phyloP scores from a whole-genome alignment of 2,888 invertebrate genomes.

The Cheilosia impressa region DNA sequence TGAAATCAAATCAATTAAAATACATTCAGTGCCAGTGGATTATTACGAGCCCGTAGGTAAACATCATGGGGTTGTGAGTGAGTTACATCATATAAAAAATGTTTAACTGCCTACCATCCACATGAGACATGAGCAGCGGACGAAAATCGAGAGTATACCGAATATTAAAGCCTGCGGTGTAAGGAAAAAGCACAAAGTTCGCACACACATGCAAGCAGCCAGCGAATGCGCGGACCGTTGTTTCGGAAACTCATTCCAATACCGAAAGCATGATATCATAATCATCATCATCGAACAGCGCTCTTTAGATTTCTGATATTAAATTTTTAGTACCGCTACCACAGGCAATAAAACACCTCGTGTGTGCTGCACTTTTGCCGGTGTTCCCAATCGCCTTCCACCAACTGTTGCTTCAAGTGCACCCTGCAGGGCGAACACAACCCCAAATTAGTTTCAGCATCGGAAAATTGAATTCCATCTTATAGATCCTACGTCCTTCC shows the following conservation, averaged over 20 bases:
- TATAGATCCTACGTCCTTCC: slow-evolving; percentile 1
- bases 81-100: neutral
- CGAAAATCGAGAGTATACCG: slow-evolving; percentile 3
- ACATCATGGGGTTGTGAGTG: neutral
- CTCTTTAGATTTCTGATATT: slow-evolving; percentile 17
- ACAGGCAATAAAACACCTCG: slow-evolving; percentile 18
- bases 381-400: neutral
- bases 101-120: neutral
- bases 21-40: slow-evolving; percentile 6
- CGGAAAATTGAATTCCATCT: slow-evolving; percentile 12
- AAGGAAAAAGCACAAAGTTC: slow-evolving; percentile 34
- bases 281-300: neutral
- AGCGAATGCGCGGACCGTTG: slow-evolving; percentile 37
- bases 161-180: slow-evolving; percentile 20
- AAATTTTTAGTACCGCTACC: neutral
- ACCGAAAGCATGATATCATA: slow-evolving; percentile 3
- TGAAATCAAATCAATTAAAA: slow-evolving; percentile 29
- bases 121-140: neutral
- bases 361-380: neutral
- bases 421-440: neutral
- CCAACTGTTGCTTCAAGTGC: slow-evolving; percentile 51
- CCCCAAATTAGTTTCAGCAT: neutral
- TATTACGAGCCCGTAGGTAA: neutral
- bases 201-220: slow-evolving; percentile 11
- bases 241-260: neutral